Evolutionary conservation across 64 coral and sea anemone species (phyloP).

Genomic region (Dendrophyllia cribrosa): DNA sequence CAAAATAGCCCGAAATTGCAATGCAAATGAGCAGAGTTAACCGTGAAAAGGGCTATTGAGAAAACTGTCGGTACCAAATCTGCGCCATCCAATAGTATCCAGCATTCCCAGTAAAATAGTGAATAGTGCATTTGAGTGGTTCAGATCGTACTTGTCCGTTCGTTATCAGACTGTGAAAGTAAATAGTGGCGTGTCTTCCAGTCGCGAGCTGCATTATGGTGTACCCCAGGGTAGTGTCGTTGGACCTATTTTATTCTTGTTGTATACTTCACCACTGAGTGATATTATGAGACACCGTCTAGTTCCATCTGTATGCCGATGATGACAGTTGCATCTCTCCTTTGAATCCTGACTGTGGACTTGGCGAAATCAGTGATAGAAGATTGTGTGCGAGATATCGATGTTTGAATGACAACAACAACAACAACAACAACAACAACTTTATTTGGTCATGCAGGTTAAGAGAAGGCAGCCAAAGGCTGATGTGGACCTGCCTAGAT

Average conservation of each 20-base stretch:
- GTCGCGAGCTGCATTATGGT: not conserved
- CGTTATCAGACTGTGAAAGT: not conserved
- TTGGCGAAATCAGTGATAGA: not conserved
- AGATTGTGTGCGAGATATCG: not conserved
- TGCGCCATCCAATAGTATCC: too few relatives aligned
- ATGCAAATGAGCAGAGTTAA: too few relatives aligned
- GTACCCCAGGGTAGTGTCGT: not conserved
- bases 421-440: too few relatives aligned
- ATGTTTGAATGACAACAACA: not conserved
- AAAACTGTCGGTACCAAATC: too few relatives aligned
- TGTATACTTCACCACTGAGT: not conserved
- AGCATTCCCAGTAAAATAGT: too few relatives aligned
- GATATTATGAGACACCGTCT: not conserved
- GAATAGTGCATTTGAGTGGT: not conserved
- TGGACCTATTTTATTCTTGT: not conserved
- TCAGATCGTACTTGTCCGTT: constrained; percentile 13
- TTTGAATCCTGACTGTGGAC: not conserved
- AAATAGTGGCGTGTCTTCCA: not conserved
- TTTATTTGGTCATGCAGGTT: too few relatives aligned
- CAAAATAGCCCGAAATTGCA: too few relatives aligned
- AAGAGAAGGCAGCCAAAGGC: too few relatives aligned
- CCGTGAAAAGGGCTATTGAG: too few relatives aligned
- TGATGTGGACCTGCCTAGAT: too few relatives aligned
- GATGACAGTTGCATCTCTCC: not conserved
- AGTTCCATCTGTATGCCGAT: not conserved